Evolutionary conservation across 2,113 vertebrate species (phyloP), one percentile per base, ranked within the genome.

Genomic region (Pterophyllum scalare): DNA sequence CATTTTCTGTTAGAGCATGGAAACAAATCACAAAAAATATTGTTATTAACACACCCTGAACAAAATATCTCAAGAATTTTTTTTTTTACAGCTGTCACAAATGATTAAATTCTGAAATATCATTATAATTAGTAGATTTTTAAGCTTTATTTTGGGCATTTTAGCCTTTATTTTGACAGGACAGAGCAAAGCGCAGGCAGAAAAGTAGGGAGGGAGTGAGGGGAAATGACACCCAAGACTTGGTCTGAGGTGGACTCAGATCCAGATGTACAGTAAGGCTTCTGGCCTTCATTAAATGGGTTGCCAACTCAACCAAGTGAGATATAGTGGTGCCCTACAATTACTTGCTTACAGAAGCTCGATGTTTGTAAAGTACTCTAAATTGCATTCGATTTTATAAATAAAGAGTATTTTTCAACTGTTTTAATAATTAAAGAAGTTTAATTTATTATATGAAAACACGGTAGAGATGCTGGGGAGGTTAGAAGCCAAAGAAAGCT

Each of bases 331-430:
- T 10, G 46, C 19, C 1, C 64, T 46, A 5, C 0, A 0, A 14
- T 67, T 67, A 46, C 2, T 67, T 10, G 0, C 4, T 65, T 43
- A 49, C 10, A 67, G 15, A 67, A 0, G 0, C 26, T 0, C 2
- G 43, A 67, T 67, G 22, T 8, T 67, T 67, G 40, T 46, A 22
- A 46, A 67, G 64, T 26, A 1, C 40, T 46, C 64, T 67, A 46
- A 67, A 67, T 46, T 26, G 38, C 64, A 46, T 67, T 67, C 12
- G 15, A 26, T 43, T 43, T 65, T 65, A 65, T 43, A 65, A 65
- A 43, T 43, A 0, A 17, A 65, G 35, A 17, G 62, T 38, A 38
- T 38, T 46, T 65, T 5, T 65, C 15, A 24, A 46, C 14, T 46
- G 62, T 65, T 65, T 43, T 43, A 43, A 43, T 65, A 24, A 22